Conservation (phyloP, 2,113 vertebrate species). For the Epinephelus fuscoguttatus region DNA sequence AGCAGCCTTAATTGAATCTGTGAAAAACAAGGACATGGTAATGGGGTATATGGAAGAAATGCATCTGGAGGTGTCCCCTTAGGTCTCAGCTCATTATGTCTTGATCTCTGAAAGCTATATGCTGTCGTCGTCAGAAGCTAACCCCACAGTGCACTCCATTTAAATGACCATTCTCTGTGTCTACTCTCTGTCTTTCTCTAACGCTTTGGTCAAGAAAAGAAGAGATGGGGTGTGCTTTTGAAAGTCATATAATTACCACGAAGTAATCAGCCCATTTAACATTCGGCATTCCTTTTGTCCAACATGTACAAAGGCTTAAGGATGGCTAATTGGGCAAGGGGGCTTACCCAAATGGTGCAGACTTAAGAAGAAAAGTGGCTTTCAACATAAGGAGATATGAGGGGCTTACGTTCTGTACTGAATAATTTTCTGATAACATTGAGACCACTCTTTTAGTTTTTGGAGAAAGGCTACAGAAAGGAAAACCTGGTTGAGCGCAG, state of each 20-base stretch:
- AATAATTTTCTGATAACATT: slow-evolving; percentile 86
- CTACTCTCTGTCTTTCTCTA: slow-evolving; percentile 14
- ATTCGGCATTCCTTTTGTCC: slow-evolving; percentile 76
- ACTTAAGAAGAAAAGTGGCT: slow-evolving; percentile 74
- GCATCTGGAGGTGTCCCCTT: slow-evolving; percentile 42
- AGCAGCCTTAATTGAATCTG: slow-evolving; percentile 57
- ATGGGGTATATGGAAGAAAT: slow-evolving; percentile 32
- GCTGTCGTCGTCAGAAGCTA: slow-evolving; percentile 11
- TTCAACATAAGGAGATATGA: slow-evolving; percentile 77
- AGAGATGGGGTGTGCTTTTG: slow-evolving; percentile 61
- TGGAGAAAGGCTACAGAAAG: slow-evolving; percentile 43
- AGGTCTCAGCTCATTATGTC: slow-evolving; percentile 63
- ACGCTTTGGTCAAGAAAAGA: slow-evolving; percentile 51
- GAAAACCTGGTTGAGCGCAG: slow-evolving; percentile 60
- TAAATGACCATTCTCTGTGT: slow-evolving; percentile 54
- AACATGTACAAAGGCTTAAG: slow-evolving; percentile 73
- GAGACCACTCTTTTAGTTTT: slow-evolving; percentile 70
- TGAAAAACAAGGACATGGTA: slow-evolving; percentile 53
- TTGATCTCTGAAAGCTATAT: slow-evolving; percentile 55
- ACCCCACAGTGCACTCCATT: slow-evolving; percentile 14
- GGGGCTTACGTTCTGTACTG: slow-evolving; percentile 60
- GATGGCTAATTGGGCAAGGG: slow-evolving; percentile 80
- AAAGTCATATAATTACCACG: slow-evolving; percentile 75
- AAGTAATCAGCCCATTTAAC: slow-evolving; percentile 80
- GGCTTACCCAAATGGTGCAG: slow-evolving; percentile 69